Evolutionary conservation across 2,888 invertebrate species (phyloP).

Genomic region (Bedellia somnulentella): DNA sequence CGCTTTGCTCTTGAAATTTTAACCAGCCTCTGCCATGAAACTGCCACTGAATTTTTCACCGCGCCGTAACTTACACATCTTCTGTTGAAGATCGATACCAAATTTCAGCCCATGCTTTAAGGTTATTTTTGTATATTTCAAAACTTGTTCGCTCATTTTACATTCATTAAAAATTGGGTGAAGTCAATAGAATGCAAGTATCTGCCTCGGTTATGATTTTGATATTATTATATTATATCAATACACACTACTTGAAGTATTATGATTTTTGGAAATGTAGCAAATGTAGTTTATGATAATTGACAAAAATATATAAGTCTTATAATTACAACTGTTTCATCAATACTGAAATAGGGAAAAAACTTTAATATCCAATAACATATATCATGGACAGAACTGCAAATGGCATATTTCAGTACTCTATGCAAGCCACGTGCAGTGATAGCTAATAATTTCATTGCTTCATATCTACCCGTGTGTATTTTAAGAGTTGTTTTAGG

Average conservation of each 20-base stretch:
- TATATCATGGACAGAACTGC: too few relatives aligned
- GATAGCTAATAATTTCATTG: too few relatives aligned
- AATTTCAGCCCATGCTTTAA: neutral
- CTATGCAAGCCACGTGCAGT: too few relatives aligned
- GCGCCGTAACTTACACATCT: conserved; percentile 20
- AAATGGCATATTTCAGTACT: too few relatives aligned
- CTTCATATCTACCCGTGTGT: too few relatives aligned
- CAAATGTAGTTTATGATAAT: too few relatives aligned
- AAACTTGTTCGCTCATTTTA: neutral
- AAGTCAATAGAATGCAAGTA: neutral
- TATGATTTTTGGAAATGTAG: conserved; percentile 24
- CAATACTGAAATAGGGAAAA: too few relatives aligned
- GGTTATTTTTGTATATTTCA: neutral
- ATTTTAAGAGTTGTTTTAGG: too few relatives aligned
- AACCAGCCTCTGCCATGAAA: conserved; percentile 31
- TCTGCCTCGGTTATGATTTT: too few relatives aligned
- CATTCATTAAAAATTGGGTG: neutral
- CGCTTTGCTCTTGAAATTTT: conserved; percentile 42
- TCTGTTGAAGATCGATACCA: neutral
- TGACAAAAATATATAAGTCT: too few relatives aligned
- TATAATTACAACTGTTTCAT: too few relatives aligned
- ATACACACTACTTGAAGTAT: neutral
- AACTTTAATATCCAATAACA: too few relatives aligned
- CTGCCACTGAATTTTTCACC: conserved; percentile 28
- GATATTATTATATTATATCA: neutral